Base-by-base conservation (phyloP, 2,113 vertebrate genomes). In the Nicator chloris region DNA sequence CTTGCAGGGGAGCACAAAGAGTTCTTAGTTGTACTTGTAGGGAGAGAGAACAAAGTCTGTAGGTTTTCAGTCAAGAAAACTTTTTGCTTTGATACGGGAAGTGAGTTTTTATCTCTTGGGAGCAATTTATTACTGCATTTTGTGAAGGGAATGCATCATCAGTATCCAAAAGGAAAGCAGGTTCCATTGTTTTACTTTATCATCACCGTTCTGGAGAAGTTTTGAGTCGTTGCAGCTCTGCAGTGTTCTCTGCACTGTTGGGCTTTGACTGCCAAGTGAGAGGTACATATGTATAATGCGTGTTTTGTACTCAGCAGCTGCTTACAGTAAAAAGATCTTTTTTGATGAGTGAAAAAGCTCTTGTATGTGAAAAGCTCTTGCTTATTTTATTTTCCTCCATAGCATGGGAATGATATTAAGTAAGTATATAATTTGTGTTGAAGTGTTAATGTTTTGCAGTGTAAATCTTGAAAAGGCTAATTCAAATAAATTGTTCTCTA, bases 71-170 rank as follows among this genome's bases (percentile, higher is more conserved):
- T 56, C 49, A 70, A 88, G 73, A 60, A 75, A 75, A 86, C 22
- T 23, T 60, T 27, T 65, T 85, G 20, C 40, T 93, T 92, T 81
- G 23, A 4, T 82, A 31, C 77, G 7, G 59, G 59, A 73, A 72
- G 23, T 77, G 72, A 76, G 49, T 88, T 95, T 72, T n/a, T 7
- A 4, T 60, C 76, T 93, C 75, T 68, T 87, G 91, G 65, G 77
- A 95, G 14, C 51, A 57, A n/a, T 89, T 21, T n/a, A 78, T 63
- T 73, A 73, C 81, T 93, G 31, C 13, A 23, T 96, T 95, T 94
- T 82, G 72, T 45, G 45, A 65, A 82, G 71, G 75, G 82, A 92
- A 80, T 65, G 54, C 56, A 45, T 37, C 49, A 6, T 69, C 64
- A 63, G 16, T 37, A 44, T 80, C 79, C 27, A 45, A 88, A 95